phyloP scores from a whole-genome alignment of 2,888 invertebrate species.

The Galeruca laticollis region DNA sequence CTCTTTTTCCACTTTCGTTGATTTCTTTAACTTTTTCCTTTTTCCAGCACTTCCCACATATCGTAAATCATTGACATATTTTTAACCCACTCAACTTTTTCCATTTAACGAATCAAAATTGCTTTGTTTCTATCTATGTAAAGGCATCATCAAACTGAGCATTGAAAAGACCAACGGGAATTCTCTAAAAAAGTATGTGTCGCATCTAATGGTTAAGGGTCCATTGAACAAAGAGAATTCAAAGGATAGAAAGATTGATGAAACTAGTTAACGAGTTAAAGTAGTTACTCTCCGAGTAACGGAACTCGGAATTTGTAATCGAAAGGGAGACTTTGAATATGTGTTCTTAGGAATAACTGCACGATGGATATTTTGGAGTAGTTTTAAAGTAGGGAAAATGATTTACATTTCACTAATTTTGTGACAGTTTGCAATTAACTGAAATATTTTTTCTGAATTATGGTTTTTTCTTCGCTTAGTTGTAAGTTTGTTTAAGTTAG shows the following conservation, averaged over 20 bases:
- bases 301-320: slow-evolving; percentile 9
- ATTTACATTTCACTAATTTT: too few species aligned
- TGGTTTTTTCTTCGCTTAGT: too few species aligned
- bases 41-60: too few species aligned
- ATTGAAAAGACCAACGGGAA: slow-evolving; percentile 21
- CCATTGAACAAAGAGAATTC: slow-evolving; percentile 31
- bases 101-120: slow-evolving; percentile 12
- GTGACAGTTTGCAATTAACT: too few species aligned
- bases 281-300: slow-evolving; percentile 9
- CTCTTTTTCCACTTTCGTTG: too few species aligned
- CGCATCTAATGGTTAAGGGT: slow-evolving; percentile 26
- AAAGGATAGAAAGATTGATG: slow-evolving; percentile 30
- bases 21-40: too few species aligned
- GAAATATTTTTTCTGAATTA: too few species aligned
- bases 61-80: too few species aligned
- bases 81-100: neutral
- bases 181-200: slow-evolving; percentile 24
- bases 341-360: neutral
- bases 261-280: slow-evolving; percentile 31
- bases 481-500: too few species aligned
- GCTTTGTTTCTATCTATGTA: slow-evolving; percentile 8
- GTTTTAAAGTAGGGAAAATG: neutral
- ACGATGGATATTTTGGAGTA: neutral
- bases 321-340: neutral
- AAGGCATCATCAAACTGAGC: slow-evolving; percentile 14